Evolutionary conservation across 2,797 vertebrate genomes (phyloP).

Genomic region (Serranus cabrilla): DNA sequence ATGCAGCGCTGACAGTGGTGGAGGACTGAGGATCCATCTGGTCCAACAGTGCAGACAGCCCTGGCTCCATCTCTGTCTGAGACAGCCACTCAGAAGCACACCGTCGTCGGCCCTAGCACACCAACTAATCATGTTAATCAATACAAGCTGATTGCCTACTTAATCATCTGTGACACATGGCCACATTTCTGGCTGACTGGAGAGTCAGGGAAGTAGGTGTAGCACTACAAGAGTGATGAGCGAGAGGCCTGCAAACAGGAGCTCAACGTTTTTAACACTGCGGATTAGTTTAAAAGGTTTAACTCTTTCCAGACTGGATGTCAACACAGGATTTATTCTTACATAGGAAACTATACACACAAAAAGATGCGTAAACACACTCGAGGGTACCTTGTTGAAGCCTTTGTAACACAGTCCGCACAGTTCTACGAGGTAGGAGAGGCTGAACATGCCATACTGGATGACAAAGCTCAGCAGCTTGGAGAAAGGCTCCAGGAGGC

Average conservation of each 20-base stretch:
- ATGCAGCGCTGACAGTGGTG: conserved; percentile 77
- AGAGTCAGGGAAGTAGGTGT: conserved; percentile 62
- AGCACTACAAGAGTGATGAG: conserved; percentile 67
- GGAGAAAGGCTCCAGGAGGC: conserved; percentile 97
- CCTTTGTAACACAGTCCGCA: conserved; percentile 97
- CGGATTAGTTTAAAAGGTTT: conserved; percentile 68
- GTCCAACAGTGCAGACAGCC: conserved; percentile 70
- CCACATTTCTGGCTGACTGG: conserved; percentile 75
- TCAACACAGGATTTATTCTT: conserved; percentile 24
- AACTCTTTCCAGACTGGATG: conserved; percentile 37
- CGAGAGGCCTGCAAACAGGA: conserved; percentile 51
- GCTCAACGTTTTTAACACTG: conserved; percentile 60
- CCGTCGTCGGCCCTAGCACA: conserved; percentile 61
- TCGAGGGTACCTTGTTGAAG: conserved; percentile 93
- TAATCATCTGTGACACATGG: conserved; percentile 80
- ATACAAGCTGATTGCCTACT: conserved; percentile 85
- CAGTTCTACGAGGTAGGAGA: conserved; percentile 96
- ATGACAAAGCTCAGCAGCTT: conserved; percentile 98
- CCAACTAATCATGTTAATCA: conserved; percentile 86
- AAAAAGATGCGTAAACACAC: background rate
- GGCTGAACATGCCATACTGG: conserved; percentile 96
- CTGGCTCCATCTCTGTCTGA: conserved; percentile 75
- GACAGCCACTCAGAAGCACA: conserved; percentile 67
- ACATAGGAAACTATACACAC: background rate
- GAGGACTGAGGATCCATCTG: conserved; percentile 76